Percentiles rank a stretch among this genome's conserved stretches.
Conservation (phyloP, 2,113 vertebrate species). For the Sinocyclocheilus rhinocerous region DNA sequence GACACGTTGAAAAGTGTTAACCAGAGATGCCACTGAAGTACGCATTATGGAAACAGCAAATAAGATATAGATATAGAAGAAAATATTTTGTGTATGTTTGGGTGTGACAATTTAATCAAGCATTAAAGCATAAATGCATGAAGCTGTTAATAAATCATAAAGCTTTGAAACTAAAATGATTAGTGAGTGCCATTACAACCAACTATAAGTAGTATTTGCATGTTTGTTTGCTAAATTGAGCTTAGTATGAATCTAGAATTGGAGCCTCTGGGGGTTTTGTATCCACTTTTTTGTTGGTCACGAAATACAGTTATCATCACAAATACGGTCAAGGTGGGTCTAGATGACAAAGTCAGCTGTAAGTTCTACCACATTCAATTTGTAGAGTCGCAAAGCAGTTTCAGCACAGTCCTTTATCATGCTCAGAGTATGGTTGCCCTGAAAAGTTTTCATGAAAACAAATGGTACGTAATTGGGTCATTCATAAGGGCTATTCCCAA, state of each 20-base stretch:
- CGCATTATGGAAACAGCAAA: no score
- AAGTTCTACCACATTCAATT: neutral
- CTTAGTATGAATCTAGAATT: neutral
- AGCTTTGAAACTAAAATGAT: no score
- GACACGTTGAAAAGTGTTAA: no score
- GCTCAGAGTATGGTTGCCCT: neutral
- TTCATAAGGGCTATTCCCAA: constrained; percentile 42
- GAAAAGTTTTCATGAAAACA: constrained; percentile 45
- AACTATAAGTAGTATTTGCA: neutral
- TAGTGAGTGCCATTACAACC: neutral
- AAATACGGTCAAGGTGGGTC: constrained; percentile 28
- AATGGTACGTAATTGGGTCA: constrained; percentile 45
- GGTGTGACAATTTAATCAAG: no score
- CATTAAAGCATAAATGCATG: no score
- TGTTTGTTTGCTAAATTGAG: neutral
- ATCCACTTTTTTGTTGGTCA: neutral
- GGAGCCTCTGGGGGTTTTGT: neutral
- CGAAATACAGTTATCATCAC: constrained; percentile 1
- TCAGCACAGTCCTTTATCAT: constrained; percentile 2
- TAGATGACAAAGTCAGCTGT: constrained; percentile 18
- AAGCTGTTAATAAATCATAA: no score
- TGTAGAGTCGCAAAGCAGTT: neutral
- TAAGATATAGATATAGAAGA: no score
- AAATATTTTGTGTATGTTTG: no score
- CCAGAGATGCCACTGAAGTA: no score